Evolutionary conservation across 2,797 vertebrate species (phyloP).

Genomic region (Gastrophryne carolinensis): DNA sequence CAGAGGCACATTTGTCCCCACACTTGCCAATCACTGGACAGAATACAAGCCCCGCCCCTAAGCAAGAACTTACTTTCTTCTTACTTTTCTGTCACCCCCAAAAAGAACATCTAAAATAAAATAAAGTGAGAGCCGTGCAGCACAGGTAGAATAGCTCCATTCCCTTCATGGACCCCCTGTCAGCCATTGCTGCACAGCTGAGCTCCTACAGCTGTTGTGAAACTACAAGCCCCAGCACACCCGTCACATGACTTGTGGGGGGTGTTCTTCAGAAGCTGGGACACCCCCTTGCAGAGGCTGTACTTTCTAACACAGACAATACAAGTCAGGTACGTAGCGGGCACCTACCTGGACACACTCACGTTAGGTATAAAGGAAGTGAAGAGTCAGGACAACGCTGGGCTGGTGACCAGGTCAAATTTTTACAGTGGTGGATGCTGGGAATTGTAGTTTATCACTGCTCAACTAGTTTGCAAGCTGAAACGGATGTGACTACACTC

Average conservation of each 20-base stretch:
- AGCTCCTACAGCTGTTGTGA: too few relatives aligned
- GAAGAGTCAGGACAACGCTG: not conserved
- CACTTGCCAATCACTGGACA: too few relatives aligned
- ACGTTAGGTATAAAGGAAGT: slow-evolving; percentile 26
- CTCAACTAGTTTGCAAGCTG: not conserved
- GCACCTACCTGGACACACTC: not conserved
- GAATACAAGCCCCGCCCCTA: too few relatives aligned
- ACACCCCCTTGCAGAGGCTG: not conserved
- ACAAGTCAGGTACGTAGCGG: not conserved
- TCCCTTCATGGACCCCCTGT: not conserved
- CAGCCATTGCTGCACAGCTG: not conserved
- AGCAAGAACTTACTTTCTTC: too few relatives aligned
- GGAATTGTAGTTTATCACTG: not conserved
- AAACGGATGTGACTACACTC: slow-evolving; percentile 7
- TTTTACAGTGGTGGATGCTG: not conserved
- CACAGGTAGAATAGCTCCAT: not conserved
- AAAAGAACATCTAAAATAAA: too few relatives aligned
- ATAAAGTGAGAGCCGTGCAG: too few relatives aligned
- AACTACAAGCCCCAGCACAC: not conserved
- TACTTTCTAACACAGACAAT: not conserved
- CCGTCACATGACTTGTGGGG: not conserved
- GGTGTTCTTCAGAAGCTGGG: not conserved
- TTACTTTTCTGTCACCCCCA: too few relatives aligned
- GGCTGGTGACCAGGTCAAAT: not conserved
- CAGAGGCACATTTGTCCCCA: too few relatives aligned